Conservation (phyloP, 2,888 invertebrate species). For the Thysanoteuthis rhombus region DNA sequence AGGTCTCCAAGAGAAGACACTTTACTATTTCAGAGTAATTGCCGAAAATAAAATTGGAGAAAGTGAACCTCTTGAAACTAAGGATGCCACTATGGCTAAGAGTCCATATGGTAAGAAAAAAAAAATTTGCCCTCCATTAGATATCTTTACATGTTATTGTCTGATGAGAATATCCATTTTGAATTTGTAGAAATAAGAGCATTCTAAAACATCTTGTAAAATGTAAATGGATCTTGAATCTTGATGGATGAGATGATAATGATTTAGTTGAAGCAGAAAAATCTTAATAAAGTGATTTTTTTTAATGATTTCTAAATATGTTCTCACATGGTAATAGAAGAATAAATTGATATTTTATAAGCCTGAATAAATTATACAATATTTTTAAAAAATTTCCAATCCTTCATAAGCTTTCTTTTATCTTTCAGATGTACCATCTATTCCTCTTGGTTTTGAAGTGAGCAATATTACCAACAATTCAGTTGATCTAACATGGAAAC, state of each 20-base stretch:
- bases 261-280: too few species aligned
- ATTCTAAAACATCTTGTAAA: background rate
- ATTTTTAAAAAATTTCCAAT: background rate
- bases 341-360: background rate
- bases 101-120: slow-evolving; percentile 77
- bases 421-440: slow-evolving; percentile 48
- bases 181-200: background rate
- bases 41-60: slow-evolving; percentile 78
- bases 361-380: background rate
- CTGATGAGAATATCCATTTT: background rate
- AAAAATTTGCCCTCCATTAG: slow-evolving; percentile 35
- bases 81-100: slow-evolving; percentile 78
- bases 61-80: slow-evolving; percentile 77
- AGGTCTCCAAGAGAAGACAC: slow-evolving; percentile 43
- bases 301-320: too few species aligned
- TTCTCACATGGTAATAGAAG: background rate
- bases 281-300: too few species aligned
- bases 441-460: slow-evolving; percentile 42
- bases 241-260: too few species aligned
- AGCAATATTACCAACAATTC: slow-evolving; percentile 52
- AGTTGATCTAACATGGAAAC: slow-evolving; percentile 60
- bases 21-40: slow-evolving; percentile 54
- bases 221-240: too few species aligned
- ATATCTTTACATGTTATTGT: background rate
- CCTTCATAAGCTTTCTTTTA: background rate